Percentiles rank a stretch among this genome's conserved stretches.
Conservation (phyloP, 2,888 invertebrate genomes). For the Venusia cambrica region DNA sequence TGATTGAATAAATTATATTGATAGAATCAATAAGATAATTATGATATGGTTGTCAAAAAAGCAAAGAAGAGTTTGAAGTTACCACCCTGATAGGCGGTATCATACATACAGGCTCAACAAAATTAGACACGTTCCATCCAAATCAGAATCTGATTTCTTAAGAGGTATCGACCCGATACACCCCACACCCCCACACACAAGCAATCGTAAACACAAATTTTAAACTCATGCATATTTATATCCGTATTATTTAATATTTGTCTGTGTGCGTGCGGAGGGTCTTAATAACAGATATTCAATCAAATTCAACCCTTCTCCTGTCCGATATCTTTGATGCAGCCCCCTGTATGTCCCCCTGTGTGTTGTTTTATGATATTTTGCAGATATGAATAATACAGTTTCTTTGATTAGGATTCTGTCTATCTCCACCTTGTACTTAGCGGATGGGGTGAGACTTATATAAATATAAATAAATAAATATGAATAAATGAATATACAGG, state of each 20-base stretch:
- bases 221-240: slow-evolving; percentile 79
- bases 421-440: slow-evolving; percentile 6
- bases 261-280: slow-evolving; percentile 65
- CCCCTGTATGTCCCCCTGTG: slow-evolving; percentile 40
- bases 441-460: slow-evolving; percentile 5
- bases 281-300: slow-evolving; percentile 81
- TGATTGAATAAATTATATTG: no score
- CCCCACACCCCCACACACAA: slow-evolving; percentile 34
- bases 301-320: slow-evolving; percentile 76
- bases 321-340: slow-evolving; percentile 76
- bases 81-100: no score
- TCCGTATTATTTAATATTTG: slow-evolving; percentile 75
- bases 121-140: slow-evolving; percentile 14
- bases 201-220: slow-evolving; percentile 52
- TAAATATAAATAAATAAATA: no score
- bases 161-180: slow-evolving; percentile 26
- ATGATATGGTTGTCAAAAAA: no score
- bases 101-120: slow-evolving; percentile 2
- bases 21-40: no score
- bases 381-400: slow-evolving; percentile 28
- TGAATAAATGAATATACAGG: no score
- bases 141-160: slow-evolving; percentile 27
- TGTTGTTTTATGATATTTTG: slow-evolving; percentile 32
- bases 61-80: no score
- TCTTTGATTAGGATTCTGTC: slow-evolving; percentile 34